Evolutionary conservation across 2,113 vertebrate genomes (phyloP).

Genomic region (Pseudonaja textilis): DNA sequence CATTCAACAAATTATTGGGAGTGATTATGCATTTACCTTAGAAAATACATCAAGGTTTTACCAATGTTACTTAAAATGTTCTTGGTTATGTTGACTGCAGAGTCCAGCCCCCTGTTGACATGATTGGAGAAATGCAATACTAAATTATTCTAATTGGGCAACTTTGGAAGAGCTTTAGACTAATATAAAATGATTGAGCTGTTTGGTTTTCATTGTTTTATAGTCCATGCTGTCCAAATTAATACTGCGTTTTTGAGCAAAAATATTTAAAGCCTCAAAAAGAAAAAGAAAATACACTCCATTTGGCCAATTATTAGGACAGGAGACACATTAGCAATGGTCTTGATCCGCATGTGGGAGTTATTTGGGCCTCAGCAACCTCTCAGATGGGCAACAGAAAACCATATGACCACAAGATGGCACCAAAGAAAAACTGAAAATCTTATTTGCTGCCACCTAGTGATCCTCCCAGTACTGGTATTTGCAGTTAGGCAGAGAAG

Average conservation of each 20-base stretch:
- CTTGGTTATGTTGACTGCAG: slow-evolving; percentile 23
- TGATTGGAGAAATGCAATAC: slow-evolving; percentile 57
- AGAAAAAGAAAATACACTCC: neutral
- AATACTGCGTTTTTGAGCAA: neutral
- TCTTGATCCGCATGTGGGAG: neutral
- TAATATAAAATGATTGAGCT: neutral
- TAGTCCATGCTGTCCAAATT: neutral
- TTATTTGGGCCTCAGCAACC: neutral
- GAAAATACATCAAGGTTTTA: neutral
- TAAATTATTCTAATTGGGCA: slow-evolving; percentile 14
- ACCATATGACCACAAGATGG: neutral
- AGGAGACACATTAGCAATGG: neutral
- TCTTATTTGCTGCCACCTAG: neutral
- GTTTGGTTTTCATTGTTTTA: neutral
- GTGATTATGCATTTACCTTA: neutral
- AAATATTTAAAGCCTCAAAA: neutral
- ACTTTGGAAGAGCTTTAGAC: neutral
- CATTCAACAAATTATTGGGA: neutral
- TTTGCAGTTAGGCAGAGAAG: neutral
- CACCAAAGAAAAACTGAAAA: neutral
- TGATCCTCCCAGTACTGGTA: neutral
- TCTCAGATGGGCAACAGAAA: neutral
- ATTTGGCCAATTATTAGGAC: neutral
- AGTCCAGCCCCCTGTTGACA: slow-evolving; percentile 64
- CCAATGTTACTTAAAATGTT: neutral